These are phyloP conservation scores for Eurois occulta DNA, from an alignment of 2,888 invertebrate genomes.

Conservation along the genomic window DNA sequence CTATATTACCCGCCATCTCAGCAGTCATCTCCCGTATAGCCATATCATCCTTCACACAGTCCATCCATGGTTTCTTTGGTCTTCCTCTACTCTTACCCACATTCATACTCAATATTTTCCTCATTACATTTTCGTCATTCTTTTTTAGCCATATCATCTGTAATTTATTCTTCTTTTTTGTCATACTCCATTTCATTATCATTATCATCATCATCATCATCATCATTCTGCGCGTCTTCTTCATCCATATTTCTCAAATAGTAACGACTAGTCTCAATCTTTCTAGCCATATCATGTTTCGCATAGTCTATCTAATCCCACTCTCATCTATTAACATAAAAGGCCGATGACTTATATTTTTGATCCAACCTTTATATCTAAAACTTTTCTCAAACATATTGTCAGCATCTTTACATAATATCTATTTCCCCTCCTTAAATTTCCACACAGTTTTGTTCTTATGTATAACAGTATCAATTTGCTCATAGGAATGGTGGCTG, in stretches of 20 bases:
- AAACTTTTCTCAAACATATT: background rate
- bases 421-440: background rate
- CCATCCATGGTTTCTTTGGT: too few relatives aligned
- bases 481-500: constrained; percentile 84
- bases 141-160: too few relatives aligned
- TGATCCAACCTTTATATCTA: background rate
- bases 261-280: background rate
- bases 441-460: background rate
- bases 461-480: background rate
- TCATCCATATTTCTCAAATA: background rate
- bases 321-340: background rate
- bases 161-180: background rate
- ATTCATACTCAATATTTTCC: too few relatives aligned
- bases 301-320: background rate
- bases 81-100: too few relatives aligned
- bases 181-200: background rate
- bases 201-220: background rate
- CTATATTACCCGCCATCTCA: too few relatives aligned
- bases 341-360: background rate
- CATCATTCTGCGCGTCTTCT: background rate
- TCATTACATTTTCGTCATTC: too few relatives aligned
- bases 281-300: background rate
- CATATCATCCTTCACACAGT: too few relatives aligned
- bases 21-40: too few relatives aligned
- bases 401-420: background rate